Base-by-base conservation (phyloP, 2,113 vertebrate genomes). In the Spheniscus mendiculus region DNA sequence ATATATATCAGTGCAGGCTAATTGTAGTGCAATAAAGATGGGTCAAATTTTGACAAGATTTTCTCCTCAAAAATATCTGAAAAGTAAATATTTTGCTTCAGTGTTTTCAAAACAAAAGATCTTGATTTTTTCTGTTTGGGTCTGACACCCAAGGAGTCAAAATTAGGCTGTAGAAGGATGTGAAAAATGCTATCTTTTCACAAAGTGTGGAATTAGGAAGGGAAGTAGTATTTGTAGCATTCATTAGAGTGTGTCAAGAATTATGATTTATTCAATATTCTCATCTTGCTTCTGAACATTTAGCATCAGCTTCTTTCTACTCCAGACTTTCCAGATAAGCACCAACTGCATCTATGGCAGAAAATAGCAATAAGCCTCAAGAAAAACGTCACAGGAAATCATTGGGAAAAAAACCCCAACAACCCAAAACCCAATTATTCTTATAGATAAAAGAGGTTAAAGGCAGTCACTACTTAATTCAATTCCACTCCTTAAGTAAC, bases 361-460 rank as follows among this genome's bases (percentile, higher is more conserved):
- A 58, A 91, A 92, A 38, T 0, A 61, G 2, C n/a, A 70, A 65
- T n/a, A 71, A 71, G 5, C 16, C 55, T 71, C 32, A 50, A 61
- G 23, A 71, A 85, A 85, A 82, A 13, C 16, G 15, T 84, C 27
- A 30, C 17, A 56, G 17, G 36, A 71, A 67, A 69, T 27, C 7
- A 13, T 3, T 53, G 19, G 16, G 53, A 27, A n/a, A 61, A 62
- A 40, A 23, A 2, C 0, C 0, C 6, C 15, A 14, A 36, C 7
- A 44, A 36, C 18, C 42, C 13, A 19, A 55, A 71, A 9, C 0
- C 6, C 15, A 67, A 62, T 70, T 80, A 52, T 70, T 36, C 9
- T 52, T 72, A 40, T 12, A 63, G 29, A 73, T 34, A 69, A 52
- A 34, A 47, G 10, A 77, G 3, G 21, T n/a, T 67, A 29, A 83